Conservation (phyloP, 35 echinoderm and acorn worm species). For the Acanthaster planci region DNA sequence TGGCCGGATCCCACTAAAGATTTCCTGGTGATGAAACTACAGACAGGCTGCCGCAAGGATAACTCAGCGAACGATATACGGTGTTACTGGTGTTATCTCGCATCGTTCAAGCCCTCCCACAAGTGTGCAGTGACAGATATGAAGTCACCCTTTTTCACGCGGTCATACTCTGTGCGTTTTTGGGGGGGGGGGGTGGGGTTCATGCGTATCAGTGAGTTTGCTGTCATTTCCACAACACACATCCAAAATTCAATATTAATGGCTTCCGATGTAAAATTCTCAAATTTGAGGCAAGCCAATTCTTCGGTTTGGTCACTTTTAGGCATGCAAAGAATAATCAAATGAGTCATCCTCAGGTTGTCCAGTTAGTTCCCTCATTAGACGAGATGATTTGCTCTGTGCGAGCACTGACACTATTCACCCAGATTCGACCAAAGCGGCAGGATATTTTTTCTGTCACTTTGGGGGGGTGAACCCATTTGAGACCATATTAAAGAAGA, state of each 20-base stretch:
- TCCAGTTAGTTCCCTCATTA: not conserved
- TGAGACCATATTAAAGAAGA: not conserved
- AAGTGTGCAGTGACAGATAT: not conserved
- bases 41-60: not conserved
- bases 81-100: not conserved
- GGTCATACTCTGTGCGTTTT: constrained; percentile 15
- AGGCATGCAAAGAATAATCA: constrained; percentile 3
- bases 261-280: not conserved
- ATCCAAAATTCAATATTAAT: not conserved
- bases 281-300: too few species aligned
- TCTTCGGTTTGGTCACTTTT: not conserved
- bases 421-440: not conserved
- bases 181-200: too few species aligned
- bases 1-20: not conserved
- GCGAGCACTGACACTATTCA: not conserved
- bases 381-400: not conserved
- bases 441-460: not conserved
- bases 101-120: not conserved
- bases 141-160: constrained; percentile 8
- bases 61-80: not conserved
- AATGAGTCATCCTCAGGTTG: not conserved
- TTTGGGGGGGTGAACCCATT: not conserved
- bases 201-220: not conserved
- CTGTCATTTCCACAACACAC: not conserved
- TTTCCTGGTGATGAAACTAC: not conserved